Conservation (phyloP, 2,888 invertebrate genomes). For the Eledone cirrhosa region DNA sequence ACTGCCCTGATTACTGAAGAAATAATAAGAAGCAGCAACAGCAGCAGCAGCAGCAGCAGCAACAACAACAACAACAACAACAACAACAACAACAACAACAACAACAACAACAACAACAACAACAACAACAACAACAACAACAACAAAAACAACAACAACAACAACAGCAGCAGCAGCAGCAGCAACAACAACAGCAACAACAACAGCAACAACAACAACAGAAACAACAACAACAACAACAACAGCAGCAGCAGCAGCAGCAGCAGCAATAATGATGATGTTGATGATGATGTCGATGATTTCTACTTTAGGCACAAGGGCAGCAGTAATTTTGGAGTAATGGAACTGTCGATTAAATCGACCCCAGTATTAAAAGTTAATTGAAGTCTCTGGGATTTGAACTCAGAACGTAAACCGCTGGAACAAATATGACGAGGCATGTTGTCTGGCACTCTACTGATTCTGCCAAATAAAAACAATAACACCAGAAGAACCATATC, state of each 20-base stretch:
- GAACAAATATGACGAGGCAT: too few species aligned
- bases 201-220: too few species aligned
- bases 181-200: slow-evolving; percentile 14
- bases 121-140: too few species aligned
- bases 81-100: not conserved
- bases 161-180: too few species aligned
- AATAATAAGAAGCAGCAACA: slow-evolving; percentile 18
- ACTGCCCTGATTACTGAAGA: not conserved
- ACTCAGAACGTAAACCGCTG: not conserved
- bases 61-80: slow-evolving; percentile 27
- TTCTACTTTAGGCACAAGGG: too few species aligned
- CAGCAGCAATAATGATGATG: slow-evolving; percentile 9
- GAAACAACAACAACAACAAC: too few species aligned
- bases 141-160: too few species aligned
- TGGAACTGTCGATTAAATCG: not conserved
- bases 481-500: too few species aligned
- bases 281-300: not conserved
- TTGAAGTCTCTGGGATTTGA: not conserved
- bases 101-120: slow-evolving; percentile 5
- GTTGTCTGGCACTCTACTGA: too few species aligned
- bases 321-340: not conserved
- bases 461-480: too few species aligned
- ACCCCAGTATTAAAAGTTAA: not conserved
- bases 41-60: slow-evolving; percentile 15
- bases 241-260: slow-evolving; percentile 23